Base-by-base conservation (phyloP, 2,888 invertebrate genomes). In the Amblyjoppa proteus region DNA sequence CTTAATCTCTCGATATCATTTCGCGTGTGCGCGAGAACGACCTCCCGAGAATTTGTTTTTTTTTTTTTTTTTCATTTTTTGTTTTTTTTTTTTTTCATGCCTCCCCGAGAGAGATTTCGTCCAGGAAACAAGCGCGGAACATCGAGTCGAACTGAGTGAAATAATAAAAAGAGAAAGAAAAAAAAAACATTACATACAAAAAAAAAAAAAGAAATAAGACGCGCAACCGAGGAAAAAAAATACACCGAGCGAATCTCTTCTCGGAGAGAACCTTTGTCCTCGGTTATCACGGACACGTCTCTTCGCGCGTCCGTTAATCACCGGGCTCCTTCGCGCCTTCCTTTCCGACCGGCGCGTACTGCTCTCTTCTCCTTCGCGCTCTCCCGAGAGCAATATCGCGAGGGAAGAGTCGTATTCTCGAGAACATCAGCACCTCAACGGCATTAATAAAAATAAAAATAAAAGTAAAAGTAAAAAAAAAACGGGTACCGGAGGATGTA, bases 1-100 rank as follows among this genome's bases (percentile, higher is more conserved):
- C 78, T 78, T 79, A 83, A 83, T 83, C 83, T 83, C 78, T 69
- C 70, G 83, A 79, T 83, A 83, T 83, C 83, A 83, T 83, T 83
- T 79, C 78, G 83, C 83, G 78, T 79, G 83, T 79, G 78, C 83
- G 83, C 83, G 68, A 81, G 74, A 81, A 81, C 81, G 81, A 78
- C 58, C 69, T 69, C 75, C 53, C 38, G 76, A 76, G 61, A 51
- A 49, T 49, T 28, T 58, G 13, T 28, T 25, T 3, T 28, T 13
- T 28, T 13, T 28, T 11, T 28, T 28, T 28, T 28, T 9, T 56
- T 58, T 70, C 20, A 20, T 20, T 20, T 20, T 20, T 20, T 25
- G 1, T 61, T 25, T 0, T 4, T 28, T 28, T 28, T 9, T 56
- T 58, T 70, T 83, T 68, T 66, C 5, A 41, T 41, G 9, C 11